phyloP scores from a whole-genome alignment of 2,797 vertebrate species.

The Bradypus variegatus region DNA sequence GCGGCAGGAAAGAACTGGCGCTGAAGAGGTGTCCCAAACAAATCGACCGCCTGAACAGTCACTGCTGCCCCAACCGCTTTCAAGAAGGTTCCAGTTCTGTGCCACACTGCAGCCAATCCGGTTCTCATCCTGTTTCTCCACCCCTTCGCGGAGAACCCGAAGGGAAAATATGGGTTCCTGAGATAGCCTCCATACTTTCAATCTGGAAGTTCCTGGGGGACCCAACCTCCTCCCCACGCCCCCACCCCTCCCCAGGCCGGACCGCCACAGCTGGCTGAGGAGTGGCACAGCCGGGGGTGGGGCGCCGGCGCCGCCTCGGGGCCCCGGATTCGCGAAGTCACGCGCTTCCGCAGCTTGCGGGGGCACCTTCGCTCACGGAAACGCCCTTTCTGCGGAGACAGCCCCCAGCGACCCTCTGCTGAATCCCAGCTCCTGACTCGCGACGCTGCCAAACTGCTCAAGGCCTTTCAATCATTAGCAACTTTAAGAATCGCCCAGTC shows the following conservation, averaged over 20 bases:
- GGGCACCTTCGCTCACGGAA: constrained; percentile 53
- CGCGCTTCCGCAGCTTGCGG: not conserved
- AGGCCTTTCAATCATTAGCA: constrained; percentile 16
- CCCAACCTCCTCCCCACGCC: not conserved
- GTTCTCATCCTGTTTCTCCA: constrained; percentile 39
- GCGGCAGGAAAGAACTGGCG: constrained; percentile 23
- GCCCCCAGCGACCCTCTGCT: constrained; percentile 33
- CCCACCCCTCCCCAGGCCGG: not conserved
- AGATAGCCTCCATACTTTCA: constrained; percentile 24
- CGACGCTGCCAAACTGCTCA: not conserved
- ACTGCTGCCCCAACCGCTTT: constrained; percentile 42
- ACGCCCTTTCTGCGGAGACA: constrained; percentile 55
- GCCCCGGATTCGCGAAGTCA: constrained; percentile 49
- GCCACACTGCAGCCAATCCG: constrained; percentile 47
- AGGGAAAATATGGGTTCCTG: constrained; percentile 35
- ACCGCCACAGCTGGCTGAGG: not conserved
- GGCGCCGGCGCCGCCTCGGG: constrained; percentile 53
- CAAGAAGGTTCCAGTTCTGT: constrained; percentile 48
- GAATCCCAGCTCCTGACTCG: not conserved
- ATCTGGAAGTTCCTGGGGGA: constrained; percentile 38
- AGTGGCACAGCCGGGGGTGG: constrained; percentile 29
- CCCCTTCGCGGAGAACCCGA: constrained; percentile 50
- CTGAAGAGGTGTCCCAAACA: constrained; percentile 41
- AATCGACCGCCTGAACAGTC: constrained; percentile 12
- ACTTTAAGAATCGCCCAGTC: constrained; percentile 25